Conservation (phyloP, 2,113 vertebrate species). For the Catharus fuscescens region DNA sequence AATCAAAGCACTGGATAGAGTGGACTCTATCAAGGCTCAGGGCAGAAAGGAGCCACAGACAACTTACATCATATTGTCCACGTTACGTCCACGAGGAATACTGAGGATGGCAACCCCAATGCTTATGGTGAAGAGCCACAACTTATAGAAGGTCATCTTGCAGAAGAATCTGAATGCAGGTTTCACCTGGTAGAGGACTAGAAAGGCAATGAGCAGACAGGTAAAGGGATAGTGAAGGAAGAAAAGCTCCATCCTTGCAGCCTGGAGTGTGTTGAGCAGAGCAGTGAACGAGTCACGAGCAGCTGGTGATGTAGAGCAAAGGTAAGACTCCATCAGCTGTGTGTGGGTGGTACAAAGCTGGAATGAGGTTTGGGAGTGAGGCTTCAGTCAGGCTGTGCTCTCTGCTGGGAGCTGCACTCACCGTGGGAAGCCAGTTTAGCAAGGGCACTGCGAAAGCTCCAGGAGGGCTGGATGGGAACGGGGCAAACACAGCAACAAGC, state of each 20-base stretch:
- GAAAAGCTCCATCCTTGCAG: constrained; percentile 15
- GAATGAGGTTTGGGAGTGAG: background rate
- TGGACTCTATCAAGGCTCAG: background rate
- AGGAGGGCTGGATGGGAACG: background rate
- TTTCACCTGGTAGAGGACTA: constrained; percentile 33
- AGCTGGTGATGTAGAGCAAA: background rate
- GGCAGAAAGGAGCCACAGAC: background rate
- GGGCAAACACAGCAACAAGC: background rate
- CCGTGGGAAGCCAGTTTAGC: background rate
- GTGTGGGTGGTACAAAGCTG: background rate
- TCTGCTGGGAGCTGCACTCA: background rate
- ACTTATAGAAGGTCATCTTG: constrained; percentile 23
- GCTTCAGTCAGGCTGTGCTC: background rate
- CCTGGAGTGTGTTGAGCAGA: background rate
- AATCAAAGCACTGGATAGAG: background rate
- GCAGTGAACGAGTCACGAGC: background rate
- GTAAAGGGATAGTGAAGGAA: constrained; percentile 6
- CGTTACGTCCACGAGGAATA: background rate
- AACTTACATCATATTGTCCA: constrained; percentile 24
- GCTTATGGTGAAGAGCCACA: background rate
- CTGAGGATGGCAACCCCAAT: background rate
- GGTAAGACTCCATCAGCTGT: background rate
- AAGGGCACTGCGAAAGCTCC: fast-evolving
- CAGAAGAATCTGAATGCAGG: constrained; percentile 34
- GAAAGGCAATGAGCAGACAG: background rate